These are phyloP conservation scores for Mellivora capensis DNA, from an alignment of 2,113 vertebrate genomes.

Conservation along the genomic window DNA sequence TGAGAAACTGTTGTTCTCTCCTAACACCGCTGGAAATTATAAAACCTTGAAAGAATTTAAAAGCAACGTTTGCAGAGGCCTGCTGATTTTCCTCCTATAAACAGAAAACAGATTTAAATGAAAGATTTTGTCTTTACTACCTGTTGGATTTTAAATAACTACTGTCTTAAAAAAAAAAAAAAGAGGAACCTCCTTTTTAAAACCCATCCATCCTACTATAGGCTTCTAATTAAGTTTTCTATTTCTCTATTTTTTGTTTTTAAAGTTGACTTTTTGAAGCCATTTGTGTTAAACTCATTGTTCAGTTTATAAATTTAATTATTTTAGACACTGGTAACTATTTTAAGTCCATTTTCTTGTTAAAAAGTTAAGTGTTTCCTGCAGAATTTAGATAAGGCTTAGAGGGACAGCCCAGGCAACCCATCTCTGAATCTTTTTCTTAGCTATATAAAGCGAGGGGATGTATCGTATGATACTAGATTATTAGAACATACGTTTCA, in stretches of 20 bases:
- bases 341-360: neutral
- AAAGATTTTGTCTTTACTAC: neutral
- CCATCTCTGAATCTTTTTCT: neutral
- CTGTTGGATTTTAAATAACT: neutral
- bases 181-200: neutral
- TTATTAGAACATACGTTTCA: neutral
- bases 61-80: slow-evolving; percentile 11
- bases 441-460: neutral
- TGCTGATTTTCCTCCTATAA: neutral
- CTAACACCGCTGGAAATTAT: neutral
- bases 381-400: neutral
- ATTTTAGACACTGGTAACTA: neutral
- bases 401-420: slow-evolving; percentile 14
- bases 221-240: neutral
- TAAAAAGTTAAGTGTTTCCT: neutral
- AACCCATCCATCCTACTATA: neutral
- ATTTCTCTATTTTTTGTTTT: neutral
- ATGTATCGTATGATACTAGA: neutral
- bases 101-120: slow-evolving; percentile 10
- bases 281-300: neutral
- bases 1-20: neutral
- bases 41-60: slow-evolving; percentile 20
- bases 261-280: neutral
- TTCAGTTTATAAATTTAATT: neutral
- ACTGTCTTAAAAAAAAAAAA: neutral